Evolutionary conservation across 2,797 vertebrate species (phyloP), one percentile per base, ranked within the genome.

Genomic region (Loriculus beryllinus): DNA sequence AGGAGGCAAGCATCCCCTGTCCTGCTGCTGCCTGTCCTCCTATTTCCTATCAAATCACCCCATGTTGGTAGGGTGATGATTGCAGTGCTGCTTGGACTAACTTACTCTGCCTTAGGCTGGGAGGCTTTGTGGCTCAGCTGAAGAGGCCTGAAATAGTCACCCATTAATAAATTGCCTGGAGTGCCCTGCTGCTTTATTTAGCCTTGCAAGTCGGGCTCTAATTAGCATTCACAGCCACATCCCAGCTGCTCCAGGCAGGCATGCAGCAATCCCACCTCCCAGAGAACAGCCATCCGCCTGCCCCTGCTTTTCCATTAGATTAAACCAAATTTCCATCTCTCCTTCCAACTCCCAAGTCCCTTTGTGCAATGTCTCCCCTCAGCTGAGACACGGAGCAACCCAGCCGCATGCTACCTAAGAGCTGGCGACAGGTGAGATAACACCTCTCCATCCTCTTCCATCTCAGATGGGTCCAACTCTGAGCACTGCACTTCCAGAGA

Each of bases 131-230:
- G 17, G 39, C 80, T 81, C 62, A 35, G 11, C 42, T 64, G 76
- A 95, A 80, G 86, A 86, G 84, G 39, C 54, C 79, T 67, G 82
- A 77, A 88, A 80, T 85, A 80, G 93, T 48, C 80, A 86, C 42
- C 87, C 81, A 54, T 81, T 94, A 96, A 92, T 75, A 77, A 72
- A 84, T 35, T 72, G 82, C 81, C 79, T 88, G 88, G 63, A 94
- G 82, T 93, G 88, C 56, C 86, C 77, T 68, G 52, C 43, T 84
- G 57, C 63, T 93, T 91, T 90, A 72, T 81, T 95, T 88, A 92
- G 76, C 64, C 77, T 87, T 22, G 52, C 9, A 1, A 82, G 67
- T 52, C 6, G 0, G 26, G 47, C 72, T 92, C 40, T 62, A 76
- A 94, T 88, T 63, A 62, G 74, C 79, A 69, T 60, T 84, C 10